A percentile compares a stretch with the other conserved stretches of the same genome.
Conservation (phyloP, 2,888 invertebrate species). For the Crossocerus cetratus region DNA sequence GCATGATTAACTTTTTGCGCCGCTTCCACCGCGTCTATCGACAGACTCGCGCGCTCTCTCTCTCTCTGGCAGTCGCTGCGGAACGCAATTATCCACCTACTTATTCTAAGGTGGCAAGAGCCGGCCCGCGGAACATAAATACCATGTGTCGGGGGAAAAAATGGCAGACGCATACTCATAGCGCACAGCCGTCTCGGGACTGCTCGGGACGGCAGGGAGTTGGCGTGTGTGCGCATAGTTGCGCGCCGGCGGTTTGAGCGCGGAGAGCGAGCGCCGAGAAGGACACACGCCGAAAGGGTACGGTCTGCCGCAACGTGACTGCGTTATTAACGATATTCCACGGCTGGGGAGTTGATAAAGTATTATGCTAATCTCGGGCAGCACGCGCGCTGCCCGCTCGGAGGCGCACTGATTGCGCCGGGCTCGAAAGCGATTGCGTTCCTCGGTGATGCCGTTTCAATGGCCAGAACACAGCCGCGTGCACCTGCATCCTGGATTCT, state of each 20-base stretch:
- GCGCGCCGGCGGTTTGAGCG: no score
- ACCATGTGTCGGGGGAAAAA: conserved; percentile 20
- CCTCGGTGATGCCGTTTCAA: neutral
- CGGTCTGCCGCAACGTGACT: conserved; percentile 51
- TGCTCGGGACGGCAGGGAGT: no score
- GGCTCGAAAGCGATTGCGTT: neutral
- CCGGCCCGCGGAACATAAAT: conserved; percentile 50
- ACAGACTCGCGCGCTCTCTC: neutral
- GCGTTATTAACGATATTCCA: conserved; percentile 68
- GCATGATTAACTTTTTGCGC: conserved; percentile 66
- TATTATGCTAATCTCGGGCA: conserved; percentile 60
- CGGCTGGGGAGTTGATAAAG: conserved; percentile 61
- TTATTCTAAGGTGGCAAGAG: conserved; percentile 49
- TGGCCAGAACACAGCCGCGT: no score
- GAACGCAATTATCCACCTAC: conserved; percentile 64
- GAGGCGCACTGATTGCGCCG: neutral
- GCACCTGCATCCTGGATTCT: no score
- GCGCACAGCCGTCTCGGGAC: no score
- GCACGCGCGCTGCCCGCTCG: no score
- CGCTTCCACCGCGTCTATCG: conserved; percentile 49
- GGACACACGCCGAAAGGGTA: conserved; percentile 59
- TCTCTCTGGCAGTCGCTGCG: conserved; percentile 40
- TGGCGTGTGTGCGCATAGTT: no score
- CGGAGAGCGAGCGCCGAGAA: conserved; percentile 34
- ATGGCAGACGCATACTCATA: conserved; percentile 1